Base-by-base conservation (phyloP, 2,888 invertebrate species). In the Chaitophorus viminalis region DNA sequence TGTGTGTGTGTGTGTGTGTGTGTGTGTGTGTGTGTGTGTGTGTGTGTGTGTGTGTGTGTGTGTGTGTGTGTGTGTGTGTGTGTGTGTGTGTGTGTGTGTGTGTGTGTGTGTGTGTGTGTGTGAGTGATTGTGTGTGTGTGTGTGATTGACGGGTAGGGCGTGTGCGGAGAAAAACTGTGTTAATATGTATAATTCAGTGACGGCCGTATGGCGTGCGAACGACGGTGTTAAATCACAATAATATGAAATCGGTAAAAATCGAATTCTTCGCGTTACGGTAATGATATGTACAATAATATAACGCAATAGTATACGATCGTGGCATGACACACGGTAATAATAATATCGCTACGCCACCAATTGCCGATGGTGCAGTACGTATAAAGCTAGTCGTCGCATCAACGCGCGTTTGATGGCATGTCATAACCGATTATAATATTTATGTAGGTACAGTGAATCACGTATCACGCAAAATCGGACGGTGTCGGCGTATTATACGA, bases 201-300 rank as follows among this genome's bases (percentile, higher is more conserved):
- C 46, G 46, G 11, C 46, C n/a, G 65, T n/a, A 65, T 79, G 65
- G 65, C 65, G 36, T 79, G 79, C 79, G 54, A 46, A 21, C 54
- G 36, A 65, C 39, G 65, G 79, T 39, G 79, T 79, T 36, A 79
- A 36, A 65, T 65, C 33, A 18, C n/a, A n/a, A n/a, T 36, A 25
- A 21, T 17, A 39, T 52, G 36, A 18, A 36, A 79, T 79, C 79
- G 79, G 65, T 29, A 65, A 65, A 65, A 65, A 65, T 65, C 79
- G n/a, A 79, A 65, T 36, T n/a, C n/a, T 65, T 33, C 36, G 78
- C n/a, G 11, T n/a, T 11, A 52, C 54, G 31, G 39, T 29, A 25
- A 33, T 25, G n/a, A 36, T 46, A 46, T 17, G 18, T 39, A 77
- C 31, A 31, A 77, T 52, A 54, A 54, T 21, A 21, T 21, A 21